Evolutionary conservation across 1,140 invertebrate genomes (phyloP).

Genomic region (Aphaenogaster ashmeadi): DNA sequence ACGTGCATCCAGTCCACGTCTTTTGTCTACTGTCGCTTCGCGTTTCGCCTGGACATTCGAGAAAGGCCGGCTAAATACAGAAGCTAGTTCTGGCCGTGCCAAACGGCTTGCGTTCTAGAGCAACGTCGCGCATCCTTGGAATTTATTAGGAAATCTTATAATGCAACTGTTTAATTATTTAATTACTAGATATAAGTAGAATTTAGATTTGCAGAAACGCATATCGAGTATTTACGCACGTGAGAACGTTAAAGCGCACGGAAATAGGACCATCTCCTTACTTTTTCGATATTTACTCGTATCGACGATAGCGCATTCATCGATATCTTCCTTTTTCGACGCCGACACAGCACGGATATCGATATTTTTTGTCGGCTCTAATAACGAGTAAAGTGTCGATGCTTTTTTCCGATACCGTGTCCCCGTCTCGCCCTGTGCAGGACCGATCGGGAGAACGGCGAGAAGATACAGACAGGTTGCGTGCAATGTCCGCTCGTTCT

Average conservation of each 20-base stretch:
- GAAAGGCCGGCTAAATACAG: constrained; percentile 5
- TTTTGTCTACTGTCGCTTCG: constrained; percentile 17
- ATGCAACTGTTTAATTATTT: not conserved
- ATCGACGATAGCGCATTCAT: constrained; percentile 8
- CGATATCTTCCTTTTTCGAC: constrained; percentile 45
- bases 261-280: not conserved
- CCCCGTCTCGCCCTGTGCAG: constrained; percentile 38
- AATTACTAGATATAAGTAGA: not conserved
- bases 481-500: constrained; percentile 42
- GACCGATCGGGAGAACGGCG: constrained; percentile 32
- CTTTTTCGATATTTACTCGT: constrained; percentile 12
- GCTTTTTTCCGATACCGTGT: constrained; percentile 51
- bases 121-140: not conserved
- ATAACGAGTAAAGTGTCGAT: constrained; percentile 64
- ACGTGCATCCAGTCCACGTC: constrained; percentile 17
- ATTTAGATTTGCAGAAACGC: not conserved
- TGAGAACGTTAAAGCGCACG: constrained; percentile 4
- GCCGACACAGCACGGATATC: constrained; percentile 30
- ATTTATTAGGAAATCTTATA: not conserved
- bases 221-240: not conserved
- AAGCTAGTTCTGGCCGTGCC: not conserved
- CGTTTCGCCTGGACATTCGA: not conserved
- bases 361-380: constrained; percentile 59
- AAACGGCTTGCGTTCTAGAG: not conserved
- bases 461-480: constrained; percentile 65